phyloP scores from a whole-genome alignment of 2,113 vertebrate species.

The Nyctibius bracteatus region DNA sequence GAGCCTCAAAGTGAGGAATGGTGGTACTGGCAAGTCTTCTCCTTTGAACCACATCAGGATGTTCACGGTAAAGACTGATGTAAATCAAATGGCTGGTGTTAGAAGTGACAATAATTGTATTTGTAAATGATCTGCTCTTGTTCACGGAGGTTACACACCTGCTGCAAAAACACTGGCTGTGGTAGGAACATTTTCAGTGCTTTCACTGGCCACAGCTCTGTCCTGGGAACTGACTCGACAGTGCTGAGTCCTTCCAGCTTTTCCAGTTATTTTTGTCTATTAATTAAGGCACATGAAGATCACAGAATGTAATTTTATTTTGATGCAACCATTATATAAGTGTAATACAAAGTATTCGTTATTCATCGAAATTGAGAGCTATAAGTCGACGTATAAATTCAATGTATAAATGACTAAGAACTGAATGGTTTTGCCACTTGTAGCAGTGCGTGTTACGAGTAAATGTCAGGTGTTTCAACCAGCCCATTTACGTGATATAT shows the following conservation, averaged over 20 bases:
- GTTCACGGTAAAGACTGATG: background rate
- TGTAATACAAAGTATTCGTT: background rate
- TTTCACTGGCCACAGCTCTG: background rate
- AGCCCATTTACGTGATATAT: accelerated
- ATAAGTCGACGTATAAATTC: background rate
- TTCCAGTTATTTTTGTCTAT: background rate
- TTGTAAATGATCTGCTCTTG: background rate
- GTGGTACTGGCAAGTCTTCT: background rate
- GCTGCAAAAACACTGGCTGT: background rate
- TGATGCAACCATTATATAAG: background rate
- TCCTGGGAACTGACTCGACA: background rate
- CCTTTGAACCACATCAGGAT: background rate
- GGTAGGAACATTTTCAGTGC: background rate
- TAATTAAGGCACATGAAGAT: background rate
- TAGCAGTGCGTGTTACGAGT: background rate
- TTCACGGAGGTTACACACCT: background rate
- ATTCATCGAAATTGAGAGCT: background rate
- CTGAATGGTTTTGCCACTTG: background rate
- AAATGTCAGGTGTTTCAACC: background rate
- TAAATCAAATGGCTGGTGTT: background rate
- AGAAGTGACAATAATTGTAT: background rate
- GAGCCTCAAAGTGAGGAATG: background rate
- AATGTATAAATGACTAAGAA: background rate
- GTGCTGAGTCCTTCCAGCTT: background rate
- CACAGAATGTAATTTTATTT: background rate